These are phyloP conservation scores for Philonicus albiceps DNA, from an alignment of 2,888 invertebrate genomes.

Conservation along the genomic window DNA sequence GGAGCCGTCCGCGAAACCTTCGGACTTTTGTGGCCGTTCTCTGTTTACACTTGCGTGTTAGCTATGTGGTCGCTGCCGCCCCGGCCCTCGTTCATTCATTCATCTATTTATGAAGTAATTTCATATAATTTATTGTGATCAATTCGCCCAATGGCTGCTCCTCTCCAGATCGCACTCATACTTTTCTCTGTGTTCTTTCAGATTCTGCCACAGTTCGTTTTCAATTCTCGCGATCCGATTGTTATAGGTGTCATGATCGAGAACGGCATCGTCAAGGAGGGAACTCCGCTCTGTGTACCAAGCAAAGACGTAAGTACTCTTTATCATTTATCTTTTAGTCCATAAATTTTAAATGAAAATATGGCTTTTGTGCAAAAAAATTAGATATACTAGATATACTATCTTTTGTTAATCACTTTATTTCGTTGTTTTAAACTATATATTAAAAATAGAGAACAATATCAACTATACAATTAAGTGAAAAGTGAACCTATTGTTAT, in stretches of 20 bases:
- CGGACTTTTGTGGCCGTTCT: not conserved
- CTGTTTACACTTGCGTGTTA: not conserved
- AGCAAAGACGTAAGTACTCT: conserved; percentile 81
- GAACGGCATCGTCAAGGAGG: conserved; percentile 93
- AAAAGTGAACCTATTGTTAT: no score
- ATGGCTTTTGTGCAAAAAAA: no score
- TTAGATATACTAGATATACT: no score
- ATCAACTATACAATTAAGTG: no score
- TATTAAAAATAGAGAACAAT: no score
- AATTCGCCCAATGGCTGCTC: not conserved
- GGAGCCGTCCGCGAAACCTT: not conserved
- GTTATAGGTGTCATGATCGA: conserved; percentile 96
- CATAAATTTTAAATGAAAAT: no score
- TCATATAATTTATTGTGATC: conserved; percentile 21
- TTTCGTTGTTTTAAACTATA: no score
- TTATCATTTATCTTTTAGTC: not conserved
- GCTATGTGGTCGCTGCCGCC: not conserved
- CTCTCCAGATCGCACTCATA: not conserved
- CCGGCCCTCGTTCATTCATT: not conserved
- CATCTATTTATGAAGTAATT: conserved; percentile 27
- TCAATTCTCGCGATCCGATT: conserved; percentile 98
- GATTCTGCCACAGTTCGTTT: conserved; percentile 87
- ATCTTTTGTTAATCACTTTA: no score
- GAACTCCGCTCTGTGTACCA: conserved; percentile 97
- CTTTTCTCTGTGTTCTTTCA: conserved; percentile 55